These are phyloP conservation scores for Oscarella lobularis DNA, from an alignment of 37 sponge, comb jelly and placozoan genomes.

Conservation along the genomic window DNA sequence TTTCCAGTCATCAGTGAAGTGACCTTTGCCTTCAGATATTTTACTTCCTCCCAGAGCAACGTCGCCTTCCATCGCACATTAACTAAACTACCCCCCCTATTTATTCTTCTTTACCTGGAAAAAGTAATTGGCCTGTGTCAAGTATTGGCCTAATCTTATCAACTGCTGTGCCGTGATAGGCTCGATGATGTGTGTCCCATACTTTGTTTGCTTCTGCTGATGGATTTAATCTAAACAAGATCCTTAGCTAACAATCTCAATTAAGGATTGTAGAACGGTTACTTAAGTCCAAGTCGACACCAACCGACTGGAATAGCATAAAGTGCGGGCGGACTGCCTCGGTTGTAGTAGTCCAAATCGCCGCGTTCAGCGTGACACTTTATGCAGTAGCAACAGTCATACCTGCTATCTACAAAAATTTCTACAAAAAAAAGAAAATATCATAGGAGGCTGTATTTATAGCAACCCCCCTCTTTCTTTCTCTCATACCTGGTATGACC, in stretches of 20 bases:
- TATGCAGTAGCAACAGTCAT: slow-evolving; percentile 38
- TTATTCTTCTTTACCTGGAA: slow-evolving; percentile 16
- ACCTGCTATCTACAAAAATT: neutral
- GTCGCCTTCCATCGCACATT: slow-evolving; percentile 12
- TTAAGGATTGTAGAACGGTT: neutral
- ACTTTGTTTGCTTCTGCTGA: slow-evolving; percentile 8
- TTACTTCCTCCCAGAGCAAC: slow-evolving; percentile 12
- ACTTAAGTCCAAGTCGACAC: slow-evolving; percentile 23
- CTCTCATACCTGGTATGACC: neutral
- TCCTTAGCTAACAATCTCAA: neutral
- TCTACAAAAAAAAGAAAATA: too few relatives aligned
- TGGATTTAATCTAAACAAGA: neutral
- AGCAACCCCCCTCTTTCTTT: neutral
- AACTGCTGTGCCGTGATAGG: slow-evolving; percentile 32
- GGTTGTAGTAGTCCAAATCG: slow-evolving; percentile 5
- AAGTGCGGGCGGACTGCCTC: slow-evolving; percentile 16
- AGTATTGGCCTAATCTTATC: slow-evolving; percentile 17
- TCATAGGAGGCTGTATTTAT: too few relatives aligned
- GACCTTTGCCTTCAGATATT: slow-evolving; percentile 7
- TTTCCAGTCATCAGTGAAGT: slow-evolving; percentile 27
- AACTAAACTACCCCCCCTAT: neutral
- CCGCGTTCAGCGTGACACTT: slow-evolving; percentile 7
- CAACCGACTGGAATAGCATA: slow-evolving; percentile 38
- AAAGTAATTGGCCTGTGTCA: slow-evolving; percentile 21
- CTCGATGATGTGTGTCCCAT: slow-evolving; percentile 21